These are phyloP conservation scores for Atta texana DNA, from an alignment of 1,140 invertebrate genomes.

Conservation along the genomic window DNA sequence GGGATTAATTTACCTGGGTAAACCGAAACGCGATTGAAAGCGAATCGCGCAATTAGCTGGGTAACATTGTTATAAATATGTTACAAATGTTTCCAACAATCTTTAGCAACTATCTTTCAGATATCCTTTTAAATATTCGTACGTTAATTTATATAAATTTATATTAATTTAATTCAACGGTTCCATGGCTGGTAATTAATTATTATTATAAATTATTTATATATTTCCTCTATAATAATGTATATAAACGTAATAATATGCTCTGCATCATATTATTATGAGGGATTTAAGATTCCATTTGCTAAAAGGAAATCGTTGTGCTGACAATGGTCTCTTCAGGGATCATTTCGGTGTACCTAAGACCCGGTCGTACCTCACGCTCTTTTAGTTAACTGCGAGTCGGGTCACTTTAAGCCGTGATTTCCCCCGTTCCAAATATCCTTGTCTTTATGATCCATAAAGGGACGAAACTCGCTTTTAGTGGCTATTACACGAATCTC, in stretches of 20 bases:
- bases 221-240: neutral
- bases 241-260: neutral
- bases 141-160: neutral
- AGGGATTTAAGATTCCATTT: slow-evolving; percentile 1
- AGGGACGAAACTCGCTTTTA: slow-evolving; percentile 74
- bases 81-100: slow-evolving; percentile 5
- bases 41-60: slow-evolving; percentile 22
- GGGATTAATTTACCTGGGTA: slow-evolving; percentile 47
- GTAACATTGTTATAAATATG: slow-evolving; percentile 18
- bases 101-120: neutral
- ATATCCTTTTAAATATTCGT: neutral
- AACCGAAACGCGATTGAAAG: slow-evolving; percentile 36
- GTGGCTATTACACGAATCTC: slow-evolving; percentile 77
- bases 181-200: neutral
- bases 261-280: neutral
- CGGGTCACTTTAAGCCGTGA: slow-evolving; percentile 47
- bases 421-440: slow-evolving; percentile 73
- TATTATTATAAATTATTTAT: neutral
- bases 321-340: neutral
- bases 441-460: slow-evolving; percentile 73
- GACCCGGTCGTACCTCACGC: slow-evolving; percentile 49
- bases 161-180: neutral
- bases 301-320: neutral
- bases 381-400: slow-evolving; percentile 62
- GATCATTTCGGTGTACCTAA: neutral